Evolutionary conservation across 2,888 invertebrate genomes (phyloP).

Genomic region (Diarsia mendica): DNA sequence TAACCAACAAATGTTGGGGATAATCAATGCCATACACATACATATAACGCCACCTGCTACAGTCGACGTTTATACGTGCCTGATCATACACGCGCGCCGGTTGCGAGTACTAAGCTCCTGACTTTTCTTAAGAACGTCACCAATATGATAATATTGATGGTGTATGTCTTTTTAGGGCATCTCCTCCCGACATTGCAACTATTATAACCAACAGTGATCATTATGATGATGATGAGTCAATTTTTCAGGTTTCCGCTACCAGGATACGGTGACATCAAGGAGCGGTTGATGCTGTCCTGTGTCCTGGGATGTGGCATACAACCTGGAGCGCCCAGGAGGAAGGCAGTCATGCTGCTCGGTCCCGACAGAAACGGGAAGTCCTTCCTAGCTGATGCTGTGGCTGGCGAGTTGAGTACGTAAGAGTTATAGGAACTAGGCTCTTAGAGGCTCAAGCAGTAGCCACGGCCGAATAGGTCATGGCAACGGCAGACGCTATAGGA

Average conservation of each 20-base stretch:
- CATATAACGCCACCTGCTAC: too few species aligned
- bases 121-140: too few species aligned
- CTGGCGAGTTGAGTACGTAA: constrained; percentile 76
- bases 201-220: too few species aligned
- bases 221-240: not conserved
- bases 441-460: not conserved
- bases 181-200: too few species aligned
- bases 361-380: constrained; percentile 75
- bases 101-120: too few species aligned
- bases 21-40: too few species aligned
- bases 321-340: constrained; percentile 69
- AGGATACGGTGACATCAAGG: constrained; percentile 73
- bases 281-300: constrained; percentile 74
- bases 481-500: not conserved
- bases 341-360: constrained; percentile 75
- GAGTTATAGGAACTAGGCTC: not conserved
- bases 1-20: too few species aligned
- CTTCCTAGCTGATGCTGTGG: constrained; percentile 75
- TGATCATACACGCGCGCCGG: too few species aligned
- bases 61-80: too few species aligned
- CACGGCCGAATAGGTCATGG: too few species aligned
- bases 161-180: too few species aligned
- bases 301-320: constrained; percentile 74
- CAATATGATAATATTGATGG: too few species aligned
- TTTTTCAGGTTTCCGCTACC: constrained; percentile 74